Evolutionary conservation across 2,113 vertebrate genomes (phyloP).

Genomic region (Setophaga kirtlandii): DNA sequence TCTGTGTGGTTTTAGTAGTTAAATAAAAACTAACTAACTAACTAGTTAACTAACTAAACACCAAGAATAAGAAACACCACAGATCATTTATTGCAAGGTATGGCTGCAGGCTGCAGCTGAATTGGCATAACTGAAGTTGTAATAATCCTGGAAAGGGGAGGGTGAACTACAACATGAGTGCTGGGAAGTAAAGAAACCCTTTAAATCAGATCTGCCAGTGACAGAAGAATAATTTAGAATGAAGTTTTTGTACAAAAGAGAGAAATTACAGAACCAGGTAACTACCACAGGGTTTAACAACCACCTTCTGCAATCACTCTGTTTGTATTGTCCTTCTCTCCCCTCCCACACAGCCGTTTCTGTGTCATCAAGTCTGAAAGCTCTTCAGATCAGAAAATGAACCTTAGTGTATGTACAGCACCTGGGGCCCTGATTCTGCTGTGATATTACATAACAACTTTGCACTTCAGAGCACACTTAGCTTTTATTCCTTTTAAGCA

Average conservation of each 20-base stretch:
- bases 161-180: background rate
- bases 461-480: conserved; percentile 44
- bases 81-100: background rate
- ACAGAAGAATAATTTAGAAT: conserved; percentile 40
- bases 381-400: conserved; percentile 58
- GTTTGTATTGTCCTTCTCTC: conserved; percentile 46
- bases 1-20: background rate
- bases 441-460: conserved; percentile 49
- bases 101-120: background rate
- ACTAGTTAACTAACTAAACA: background rate
- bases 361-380: conserved; percentile 52
- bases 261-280: conserved; percentile 5
- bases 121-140: background rate
- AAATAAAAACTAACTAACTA: background rate
- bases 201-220: conserved; percentile 27
- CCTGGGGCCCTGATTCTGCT: conserved; percentile 40
- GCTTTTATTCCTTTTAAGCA: conserved; percentile 54
- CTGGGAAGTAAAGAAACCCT: conserved; percentile 15
- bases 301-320: conserved; percentile 24
- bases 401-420: conserved; percentile 16
- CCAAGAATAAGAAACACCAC: background rate
- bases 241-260: conserved; percentile 22
- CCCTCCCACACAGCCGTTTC: background rate
- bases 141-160: background rate
- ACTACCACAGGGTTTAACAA: conserved; percentile 33